Evolutionary conservation across 23 tunicate species (phyloP).

Genomic region (Clavelina lepadiformis): DNA sequence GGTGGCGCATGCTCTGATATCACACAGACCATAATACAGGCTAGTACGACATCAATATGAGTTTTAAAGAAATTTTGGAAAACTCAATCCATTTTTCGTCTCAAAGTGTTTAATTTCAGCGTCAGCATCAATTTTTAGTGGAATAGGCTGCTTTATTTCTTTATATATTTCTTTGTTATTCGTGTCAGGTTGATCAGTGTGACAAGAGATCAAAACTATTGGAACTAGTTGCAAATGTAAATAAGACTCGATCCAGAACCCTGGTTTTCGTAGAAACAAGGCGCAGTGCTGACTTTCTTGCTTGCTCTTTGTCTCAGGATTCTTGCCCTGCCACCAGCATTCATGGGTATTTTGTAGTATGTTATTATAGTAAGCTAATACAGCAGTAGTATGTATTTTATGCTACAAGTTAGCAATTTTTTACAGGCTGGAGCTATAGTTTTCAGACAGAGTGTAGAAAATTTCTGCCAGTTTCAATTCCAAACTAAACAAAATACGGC

Average conservation of each 20-base stretch:
- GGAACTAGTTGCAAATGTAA: conserved; percentile 69
- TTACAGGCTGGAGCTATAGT: too few species aligned
- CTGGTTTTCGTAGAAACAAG: conserved; percentile 98
- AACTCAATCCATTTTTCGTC: too few species aligned
- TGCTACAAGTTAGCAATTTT: too few species aligned
- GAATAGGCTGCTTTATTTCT: background rate
- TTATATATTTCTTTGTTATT: background rate
- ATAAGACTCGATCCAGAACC: conserved; percentile 67
- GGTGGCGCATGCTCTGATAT: conserved; percentile 99
- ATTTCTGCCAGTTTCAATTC: too few species aligned
- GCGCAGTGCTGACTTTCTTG: conserved; percentile 95
- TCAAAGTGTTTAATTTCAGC: too few species aligned
- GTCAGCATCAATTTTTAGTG: too few species aligned
- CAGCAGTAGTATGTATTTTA: too few species aligned
- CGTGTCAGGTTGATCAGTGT: conserved; percentile 41
- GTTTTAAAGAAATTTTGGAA: too few species aligned
- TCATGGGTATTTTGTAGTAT: conserved; percentile 92
- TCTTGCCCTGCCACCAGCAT: conserved; percentile 93
- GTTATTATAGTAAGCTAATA: too few species aligned
- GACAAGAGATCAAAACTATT: conserved; percentile 74
- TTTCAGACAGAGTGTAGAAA: too few species aligned
- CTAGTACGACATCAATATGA: too few species aligned
- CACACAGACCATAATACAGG: conserved; percentile 64
- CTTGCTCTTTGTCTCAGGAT: conserved; percentile 78
- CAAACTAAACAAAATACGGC: too few species aligned